Evolutionary conservation across 2,113 vertebrate species (phyloP).

Genomic region (Hylia prasina): DNA sequence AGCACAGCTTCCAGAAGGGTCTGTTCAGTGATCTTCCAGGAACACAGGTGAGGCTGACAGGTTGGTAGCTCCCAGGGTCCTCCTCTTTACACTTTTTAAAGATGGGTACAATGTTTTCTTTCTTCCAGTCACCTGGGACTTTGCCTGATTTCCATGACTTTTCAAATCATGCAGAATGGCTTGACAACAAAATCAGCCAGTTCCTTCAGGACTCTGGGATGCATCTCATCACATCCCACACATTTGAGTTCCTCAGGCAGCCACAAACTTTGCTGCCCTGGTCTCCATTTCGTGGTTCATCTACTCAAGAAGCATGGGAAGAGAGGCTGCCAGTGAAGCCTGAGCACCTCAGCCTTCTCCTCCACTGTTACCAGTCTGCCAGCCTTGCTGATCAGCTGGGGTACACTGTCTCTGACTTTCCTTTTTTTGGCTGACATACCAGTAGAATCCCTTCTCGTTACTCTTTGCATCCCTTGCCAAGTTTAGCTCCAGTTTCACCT

Average conservation of each 20-base stretch:
- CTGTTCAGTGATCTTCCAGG: background rate
- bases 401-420: background rate
- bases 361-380: background rate
- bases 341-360: background rate
- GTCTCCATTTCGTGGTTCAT: background rate
- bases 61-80: background rate
- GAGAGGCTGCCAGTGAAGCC: background rate
- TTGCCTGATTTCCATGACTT: background rate
- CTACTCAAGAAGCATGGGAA: rapidly evolving
- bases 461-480: background rate
- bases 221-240: background rate
- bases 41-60: background rate
- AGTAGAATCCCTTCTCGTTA: background rate
- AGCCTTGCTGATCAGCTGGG: background rate
- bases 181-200: background rate
- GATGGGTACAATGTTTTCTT: background rate
- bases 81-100: background rate
- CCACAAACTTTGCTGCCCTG: background rate
- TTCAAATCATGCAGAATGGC: background rate
- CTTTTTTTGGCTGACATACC: background rate
- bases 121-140: background rate
- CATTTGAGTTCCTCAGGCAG: background rate
- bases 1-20: background rate
- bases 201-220: background rate
- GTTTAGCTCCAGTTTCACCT: background rate